Conservation (phyloP, 2,113 vertebrate genomes). For the Piaya cayana region DNA sequence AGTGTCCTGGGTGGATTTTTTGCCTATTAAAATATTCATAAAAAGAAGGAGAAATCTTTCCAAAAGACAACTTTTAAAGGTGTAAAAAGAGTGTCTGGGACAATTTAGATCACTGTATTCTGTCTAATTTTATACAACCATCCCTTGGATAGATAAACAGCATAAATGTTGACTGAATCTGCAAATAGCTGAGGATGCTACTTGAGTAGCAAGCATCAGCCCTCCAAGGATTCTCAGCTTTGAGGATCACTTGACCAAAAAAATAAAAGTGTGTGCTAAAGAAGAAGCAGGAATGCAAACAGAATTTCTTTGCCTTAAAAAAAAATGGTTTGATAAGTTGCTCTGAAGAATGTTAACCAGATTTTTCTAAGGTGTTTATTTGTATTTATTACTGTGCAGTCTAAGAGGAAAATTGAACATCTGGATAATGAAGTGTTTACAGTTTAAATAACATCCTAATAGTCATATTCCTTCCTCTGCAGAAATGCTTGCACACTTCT, state of each 20-base stretch:
- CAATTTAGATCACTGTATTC: background rate
- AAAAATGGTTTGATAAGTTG: background rate
- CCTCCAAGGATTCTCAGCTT: background rate
- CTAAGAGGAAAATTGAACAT: slow-evolving; percentile 7
- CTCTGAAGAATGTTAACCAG: background rate
- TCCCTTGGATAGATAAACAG: background rate
- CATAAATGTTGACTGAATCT: background rate
- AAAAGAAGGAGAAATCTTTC: background rate
- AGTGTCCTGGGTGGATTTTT: background rate
- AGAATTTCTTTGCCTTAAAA: background rate
- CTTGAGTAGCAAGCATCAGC: background rate
- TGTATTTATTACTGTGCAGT: slow-evolving; percentile 10
- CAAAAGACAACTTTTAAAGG: background rate
- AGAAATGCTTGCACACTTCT: background rate
- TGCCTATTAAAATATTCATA: background rate
- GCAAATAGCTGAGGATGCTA: background rate
- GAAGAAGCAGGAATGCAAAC: background rate
- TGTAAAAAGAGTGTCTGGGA: background rate
- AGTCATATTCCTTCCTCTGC: slow-evolving; percentile 6
- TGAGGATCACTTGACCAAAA: background rate
- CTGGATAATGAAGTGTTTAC: slow-evolving; percentile 24
- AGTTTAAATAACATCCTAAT: background rate
- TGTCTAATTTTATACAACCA: background rate
- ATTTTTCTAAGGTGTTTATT: background rate
- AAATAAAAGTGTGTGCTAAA: background rate